Base-by-base conservation (phyloP, 1,140 invertebrate genomes). In the Hormaphis cornu region DNA sequence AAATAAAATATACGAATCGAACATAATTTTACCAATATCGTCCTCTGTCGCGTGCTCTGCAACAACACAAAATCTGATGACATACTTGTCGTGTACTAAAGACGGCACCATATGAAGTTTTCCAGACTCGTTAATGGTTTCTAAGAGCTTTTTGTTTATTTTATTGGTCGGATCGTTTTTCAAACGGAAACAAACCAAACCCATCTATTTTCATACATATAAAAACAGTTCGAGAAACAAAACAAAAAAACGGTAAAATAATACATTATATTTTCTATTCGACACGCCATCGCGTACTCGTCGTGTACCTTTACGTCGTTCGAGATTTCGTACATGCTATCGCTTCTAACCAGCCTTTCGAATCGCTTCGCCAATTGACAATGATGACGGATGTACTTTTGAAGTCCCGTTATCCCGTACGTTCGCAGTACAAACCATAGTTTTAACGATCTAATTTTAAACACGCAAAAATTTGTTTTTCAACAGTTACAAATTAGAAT, bases 51-150 rank as follows among this genome's bases (percentile, higher is more conserved):
- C 91, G 77, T 94, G 87, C 77, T 96, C 91, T 3, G 93, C 86
- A 56, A 95, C 93, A 0, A 97, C 90, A 75, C 94, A 98, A 79
- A 98, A 97, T 58, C 95, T 84, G 73, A 99, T 99, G 8, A 90
- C 89, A 76, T 91, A 97, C 71, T 87, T 86, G 33, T 96, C 92
- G 76, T 93, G 91, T 1, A 97, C 86, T 35, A 84, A 87, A 1
- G 95, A 92, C 0, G 95, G 95, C 3, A 98, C 93, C 95, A 98
- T 98, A 77, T 98, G 96, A 58, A 99, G 80, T 77, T 93, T 92
- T 8, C 95, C 95, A 6, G 93, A 96, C 61, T 91, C 94, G 76
- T 99, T 99, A 71, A 99, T 95, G 54, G 86, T 85, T 58, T 92
- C 92, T 59, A 99, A 80, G 3, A 99, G 80, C 76, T 93, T 95